Evolutionary conservation across 2,113 vertebrate species (phyloP).

Genomic region (Daphoenositta chrysoptera): DNA sequence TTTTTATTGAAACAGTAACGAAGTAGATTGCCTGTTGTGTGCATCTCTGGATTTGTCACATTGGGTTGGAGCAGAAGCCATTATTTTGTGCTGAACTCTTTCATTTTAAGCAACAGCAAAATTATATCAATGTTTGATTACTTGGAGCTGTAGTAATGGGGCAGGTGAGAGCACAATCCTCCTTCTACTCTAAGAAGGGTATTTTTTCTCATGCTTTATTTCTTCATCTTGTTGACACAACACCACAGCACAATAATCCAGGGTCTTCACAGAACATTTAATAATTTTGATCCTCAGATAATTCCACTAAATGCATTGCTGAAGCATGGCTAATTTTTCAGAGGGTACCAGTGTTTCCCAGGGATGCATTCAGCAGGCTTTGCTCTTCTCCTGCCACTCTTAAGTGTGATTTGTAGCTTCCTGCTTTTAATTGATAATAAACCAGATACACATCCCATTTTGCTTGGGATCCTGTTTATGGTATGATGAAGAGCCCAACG

Average conservation of each 20-base stretch:
- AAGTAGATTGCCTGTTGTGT: constrained; percentile 16
- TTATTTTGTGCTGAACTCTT: neutral
- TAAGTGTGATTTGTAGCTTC: neutral
- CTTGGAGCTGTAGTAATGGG: neutral
- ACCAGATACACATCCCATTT: accelerated
- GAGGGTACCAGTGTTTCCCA: neutral
- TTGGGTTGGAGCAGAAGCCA: neutral
- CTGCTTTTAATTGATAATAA: neutral
- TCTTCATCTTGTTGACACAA: neutral
- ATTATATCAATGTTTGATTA: neutral
- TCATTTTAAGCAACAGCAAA: neutral
- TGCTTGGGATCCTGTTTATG: neutral
- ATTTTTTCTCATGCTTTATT: neutral
- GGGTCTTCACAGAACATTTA: neutral
- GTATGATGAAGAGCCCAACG: neutral
- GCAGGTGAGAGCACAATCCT: neutral
- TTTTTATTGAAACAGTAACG: constrained; percentile 15
- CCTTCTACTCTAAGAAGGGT: neutral
- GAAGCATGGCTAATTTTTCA: neutral
- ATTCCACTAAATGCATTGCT: neutral
- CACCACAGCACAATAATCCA: neutral
- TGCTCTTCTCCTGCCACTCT: neutral
- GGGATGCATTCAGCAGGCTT: neutral
- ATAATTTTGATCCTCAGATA: neutral
- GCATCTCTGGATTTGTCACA: neutral